Evolutionary conservation across 2,797 vertebrate genomes (phyloP), one percentile per base, ranked within the genome.

Genomic region (Trematomus bernacchii): DNA sequence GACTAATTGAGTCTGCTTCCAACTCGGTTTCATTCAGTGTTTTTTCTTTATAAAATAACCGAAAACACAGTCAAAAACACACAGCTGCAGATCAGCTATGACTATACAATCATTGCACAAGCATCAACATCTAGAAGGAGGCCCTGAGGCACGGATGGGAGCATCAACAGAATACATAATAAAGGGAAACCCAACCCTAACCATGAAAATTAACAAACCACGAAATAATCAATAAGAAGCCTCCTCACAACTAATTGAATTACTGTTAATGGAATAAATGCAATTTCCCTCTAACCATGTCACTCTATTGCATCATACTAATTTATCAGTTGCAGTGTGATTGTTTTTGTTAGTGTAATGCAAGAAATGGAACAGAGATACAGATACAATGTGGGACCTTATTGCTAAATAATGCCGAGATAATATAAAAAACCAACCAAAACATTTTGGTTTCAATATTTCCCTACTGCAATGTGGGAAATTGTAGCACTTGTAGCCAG

Each of bases 221-320:
- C 1, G 73, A 71, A 33, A 62, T 72, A 78, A 88, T 91, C 80
- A 55, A 84, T 89, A 77, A 61, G 42, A 16, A 48, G 19, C 57
- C 50, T 83, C 71, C 60, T 77, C 30, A 60, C 50, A 53, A 52
- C 64, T 69, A 62, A 91, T 84, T 83, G 18, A 88, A 91, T 93
- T 92, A 91, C 12, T 19, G 62, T 68, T 80, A 71, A 89, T 73
- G 53, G 33, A 87, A 87, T 79, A 77, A 79, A 91, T 83, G 69
- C 46, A 19, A 86, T 90, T 91, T 89, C 78, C 55, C 83, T 86
- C 74, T 80, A 61, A 72, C 43, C 33, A 16, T 55, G 71, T 50
- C 81, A 44, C 61, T 69, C 65, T 66, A 19, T 71, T 73, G 43
- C 50, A 79, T 75, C 54, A 53, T 63, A 63, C 48, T 37, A 50